Conservation (phyloP, 2,113 vertebrate genomes). For the Oryzias curvinotus region DNA sequence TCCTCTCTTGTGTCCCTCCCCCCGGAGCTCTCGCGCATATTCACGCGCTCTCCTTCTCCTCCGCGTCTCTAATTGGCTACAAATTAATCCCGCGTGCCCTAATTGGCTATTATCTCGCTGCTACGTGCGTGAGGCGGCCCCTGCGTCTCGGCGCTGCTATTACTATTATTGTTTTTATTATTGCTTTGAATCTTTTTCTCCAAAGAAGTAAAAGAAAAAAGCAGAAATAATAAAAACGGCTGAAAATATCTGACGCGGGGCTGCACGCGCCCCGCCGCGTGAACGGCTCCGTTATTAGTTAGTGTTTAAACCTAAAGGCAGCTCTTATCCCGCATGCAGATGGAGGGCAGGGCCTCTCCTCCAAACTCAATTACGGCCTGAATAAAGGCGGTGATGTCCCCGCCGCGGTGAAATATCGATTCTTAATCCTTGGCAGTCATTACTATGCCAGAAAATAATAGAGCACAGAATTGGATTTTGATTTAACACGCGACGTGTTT, state of each 20-base stretch:
- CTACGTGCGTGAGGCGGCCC: conserved; percentile 50
- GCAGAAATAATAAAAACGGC: too few species aligned
- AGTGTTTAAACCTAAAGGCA: background rate
- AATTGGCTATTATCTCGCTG: conserved; percentile 79
- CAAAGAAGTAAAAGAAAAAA: too few species aligned
- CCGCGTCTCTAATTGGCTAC: conserved; percentile 86
- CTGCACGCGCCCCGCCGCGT: too few species aligned
- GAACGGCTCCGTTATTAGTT: too few species aligned
- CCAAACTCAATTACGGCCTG: conserved; percentile 75
- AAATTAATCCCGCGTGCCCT: conserved; percentile 85
- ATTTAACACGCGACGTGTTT: conserved; percentile 77
- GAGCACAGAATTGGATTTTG: conserved; percentile 78
- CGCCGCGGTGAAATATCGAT: conserved; percentile 79
- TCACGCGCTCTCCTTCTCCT: conserved; percentile 85
- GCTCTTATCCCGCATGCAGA: conserved; percentile 70
- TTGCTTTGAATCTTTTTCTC: too few species aligned
- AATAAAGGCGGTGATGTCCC: conserved; percentile 75
- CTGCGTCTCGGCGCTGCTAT: background rate
- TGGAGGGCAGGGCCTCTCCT: conserved; percentile 63
- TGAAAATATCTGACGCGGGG: too few species aligned
- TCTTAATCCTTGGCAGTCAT: conserved; percentile 75
- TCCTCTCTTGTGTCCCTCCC: conserved; percentile 69
- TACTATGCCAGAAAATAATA: conserved; percentile 78
- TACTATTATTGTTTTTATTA: too few species aligned
- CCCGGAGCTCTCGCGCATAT: conserved; percentile 73